Base-by-base conservation (phyloP, 2,888 invertebrate genomes). In the Pachycephus smyrnensis region DNA sequence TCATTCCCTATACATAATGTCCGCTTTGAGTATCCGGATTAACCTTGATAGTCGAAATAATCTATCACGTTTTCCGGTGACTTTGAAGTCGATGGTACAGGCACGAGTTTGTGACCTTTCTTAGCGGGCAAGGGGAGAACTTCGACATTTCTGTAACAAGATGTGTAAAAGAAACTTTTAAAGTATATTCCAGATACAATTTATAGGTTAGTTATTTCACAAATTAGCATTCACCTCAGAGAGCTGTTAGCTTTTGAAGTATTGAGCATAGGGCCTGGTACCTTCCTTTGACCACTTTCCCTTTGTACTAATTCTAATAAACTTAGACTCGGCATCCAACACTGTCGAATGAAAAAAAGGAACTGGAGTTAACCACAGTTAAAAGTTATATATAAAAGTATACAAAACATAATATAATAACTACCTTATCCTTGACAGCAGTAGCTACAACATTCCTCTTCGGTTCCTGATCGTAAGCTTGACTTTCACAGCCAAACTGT, bases 401-500 rank as follows among this genome's bases (percentile, higher is more conserved):
- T 77, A 74, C 76, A 73, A 79, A 40, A 75, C 33, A 23, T 4
- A 69, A 37, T 71, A 75, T 11, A n/a, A 37, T 55, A 86, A 89
- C 15, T 88, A 96, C 96, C 93, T 95, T 95, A 85, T 96, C 96
- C 90, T 93, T 95, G 79, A 94, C 94, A 75, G 98, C 98, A 30
- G 97, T 98, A 35, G 97, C 97, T n/a, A 98, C 97, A 30, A 99
- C 96, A 92, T 98, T 99, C 82, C 98, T 94, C 90, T 98, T 98
- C 0, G 99, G 99, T 89, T 98, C 98, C 32, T 96, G 95, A 92
- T 99, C 99, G 91, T 98, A 98, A 33, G 98, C 98, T 80, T 97
- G 96, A 83, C 98, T 97, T 88, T 97, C 96, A 86, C 98, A 96
- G 69, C 98, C 98, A 92, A 99, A 99, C 92, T 97, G 97, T 88